Conservation (phyloP, 2,113 vertebrate species). For the Hemibates koningsi region DNA sequence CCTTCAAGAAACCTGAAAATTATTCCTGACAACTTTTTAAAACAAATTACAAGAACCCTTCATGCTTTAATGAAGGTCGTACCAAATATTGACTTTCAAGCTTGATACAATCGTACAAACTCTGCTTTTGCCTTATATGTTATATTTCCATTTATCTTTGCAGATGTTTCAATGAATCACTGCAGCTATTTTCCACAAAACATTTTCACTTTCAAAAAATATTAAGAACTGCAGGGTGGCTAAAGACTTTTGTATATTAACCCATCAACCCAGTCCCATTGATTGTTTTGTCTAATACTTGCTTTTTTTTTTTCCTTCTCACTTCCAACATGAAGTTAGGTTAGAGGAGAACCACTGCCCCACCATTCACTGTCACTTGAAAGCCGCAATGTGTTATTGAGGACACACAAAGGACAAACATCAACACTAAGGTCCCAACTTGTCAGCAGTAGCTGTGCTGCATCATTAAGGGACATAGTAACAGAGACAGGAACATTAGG, state of each 20-base stretch:
- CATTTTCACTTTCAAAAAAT: rapidly evolving
- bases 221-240: background rate
- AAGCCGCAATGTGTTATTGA: slow-evolving; percentile 6
- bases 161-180: background rate
- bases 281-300: background rate
- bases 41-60: background rate
- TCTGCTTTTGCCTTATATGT: background rate
- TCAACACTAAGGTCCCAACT: slow-evolving; percentile 22
- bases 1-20: background rate
- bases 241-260: background rate
- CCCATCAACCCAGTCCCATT: background rate
- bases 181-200: background rate
- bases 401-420: slow-evolving; percentile 49
- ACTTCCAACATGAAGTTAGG: background rate
- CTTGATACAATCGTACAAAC: background rate
- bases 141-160: background rate
- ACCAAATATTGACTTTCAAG: background rate
- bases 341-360: background rate
- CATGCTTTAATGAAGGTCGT: background rate
- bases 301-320: background rate
- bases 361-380: slow-evolving; percentile 13
- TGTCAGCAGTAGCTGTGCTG: slow-evolving; percentile 21
- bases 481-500: slow-evolving; percentile 23
- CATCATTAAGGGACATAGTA: slow-evolving; percentile 29
- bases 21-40: background rate